Evolutionary conservation across 2,888 invertebrate genomes (phyloP), one percentile per base, ranked within the genome.

Genomic region (Athripsodes cinereus): DNA sequence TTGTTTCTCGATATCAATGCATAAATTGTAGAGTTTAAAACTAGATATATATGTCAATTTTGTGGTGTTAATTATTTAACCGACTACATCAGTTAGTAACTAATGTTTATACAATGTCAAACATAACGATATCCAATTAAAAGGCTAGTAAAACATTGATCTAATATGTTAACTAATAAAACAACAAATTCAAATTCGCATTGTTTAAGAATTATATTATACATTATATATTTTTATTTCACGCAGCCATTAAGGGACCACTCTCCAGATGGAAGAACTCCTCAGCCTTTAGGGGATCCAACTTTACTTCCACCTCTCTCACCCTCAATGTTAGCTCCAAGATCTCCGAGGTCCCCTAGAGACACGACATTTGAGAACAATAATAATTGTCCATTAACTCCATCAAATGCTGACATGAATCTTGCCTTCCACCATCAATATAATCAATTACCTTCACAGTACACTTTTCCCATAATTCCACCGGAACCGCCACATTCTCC

Each of bases 341-440:
- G 49, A 6, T 55, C 52, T 1, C 48, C 55, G 18, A 2, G 21
- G 8, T 47, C 47, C 2, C 47, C 47, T 2, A 47, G 54, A 6
- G 52, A 53, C n/a, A 18, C 51, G 10, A 48, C 52, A 11, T 55
- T 55, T 22, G 55, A 59, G 46, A 47, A 21, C 16, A 59, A 59
- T 26, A 57, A 60, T 46, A 60, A 60, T 46, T 22, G 50, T 1
- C 31, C 44, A 34, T 47, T 40, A 18, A 47, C 48, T n/a, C 22
- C 49, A 13, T 19, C 58, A 22, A 20, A 19, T 5, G 13, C 16
- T 20, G 47, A 47, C 13, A 2, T 11, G 2, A 19, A 19, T 19
- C 16, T 21, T 3, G 47, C 22, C 22, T 40, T 16, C 22, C 53
- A 20, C 16, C 53, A 47, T 19, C 44, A 46, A 21, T 20, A 34